A percentile compares a stretch with the other conserved stretches of the same genome.
phyloP scores from a whole-genome alignment of 2,888 invertebrate species.

The Cybosia mesomella region DNA sequence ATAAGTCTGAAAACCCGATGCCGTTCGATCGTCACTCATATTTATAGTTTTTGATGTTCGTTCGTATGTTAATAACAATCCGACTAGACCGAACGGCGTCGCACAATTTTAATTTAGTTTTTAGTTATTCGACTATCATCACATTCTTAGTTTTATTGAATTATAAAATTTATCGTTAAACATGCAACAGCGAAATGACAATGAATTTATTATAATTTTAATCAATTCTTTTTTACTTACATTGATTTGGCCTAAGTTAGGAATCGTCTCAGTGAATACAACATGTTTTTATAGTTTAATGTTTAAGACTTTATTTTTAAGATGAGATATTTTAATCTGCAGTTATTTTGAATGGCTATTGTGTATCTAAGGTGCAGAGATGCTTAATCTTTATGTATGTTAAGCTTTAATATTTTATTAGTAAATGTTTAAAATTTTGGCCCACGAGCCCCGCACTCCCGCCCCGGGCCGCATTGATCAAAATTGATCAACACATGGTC shows the following conservation, averaged over 20 bases:
- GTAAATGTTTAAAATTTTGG: conserved; percentile 84
- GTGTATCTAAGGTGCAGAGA: conserved; percentile 86
- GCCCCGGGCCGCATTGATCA: conserved; percentile 46
- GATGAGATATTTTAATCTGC: conserved; percentile 87
- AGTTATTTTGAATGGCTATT: conserved; percentile 87
- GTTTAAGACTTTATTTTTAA: conserved; percentile 86
- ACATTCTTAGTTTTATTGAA: conserved; percentile 64
- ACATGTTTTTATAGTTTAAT: conserved; percentile 80
- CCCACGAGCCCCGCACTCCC: conserved; percentile 70
- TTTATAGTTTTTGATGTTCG: conserved; percentile 44
- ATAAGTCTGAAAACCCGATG: conserved; percentile 70
- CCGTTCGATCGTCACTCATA: conserved; percentile 64
- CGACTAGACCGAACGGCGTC: conserved; percentile 65
- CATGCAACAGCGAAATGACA: conserved; percentile 79
- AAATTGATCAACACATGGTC: conserved; percentile 16
- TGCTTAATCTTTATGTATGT: conserved; percentile 88
- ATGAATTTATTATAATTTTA: conserved; percentile 72
- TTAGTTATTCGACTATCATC: conserved; percentile 69
- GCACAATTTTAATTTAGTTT: conserved; percentile 69
- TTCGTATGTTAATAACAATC: conserved; percentile 33
- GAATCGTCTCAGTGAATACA: conserved; percentile 73
- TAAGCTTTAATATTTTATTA: conserved; percentile 88
- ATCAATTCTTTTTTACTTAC: conserved; percentile 58
- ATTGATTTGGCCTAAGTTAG: conserved; percentile 83
- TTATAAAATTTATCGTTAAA: conserved; percentile 52